These are phyloP conservation scores for Campylorhamphus procurvoides DNA, from an alignment of 2,113 vertebrate genomes.

Conservation along the genomic window DNA sequence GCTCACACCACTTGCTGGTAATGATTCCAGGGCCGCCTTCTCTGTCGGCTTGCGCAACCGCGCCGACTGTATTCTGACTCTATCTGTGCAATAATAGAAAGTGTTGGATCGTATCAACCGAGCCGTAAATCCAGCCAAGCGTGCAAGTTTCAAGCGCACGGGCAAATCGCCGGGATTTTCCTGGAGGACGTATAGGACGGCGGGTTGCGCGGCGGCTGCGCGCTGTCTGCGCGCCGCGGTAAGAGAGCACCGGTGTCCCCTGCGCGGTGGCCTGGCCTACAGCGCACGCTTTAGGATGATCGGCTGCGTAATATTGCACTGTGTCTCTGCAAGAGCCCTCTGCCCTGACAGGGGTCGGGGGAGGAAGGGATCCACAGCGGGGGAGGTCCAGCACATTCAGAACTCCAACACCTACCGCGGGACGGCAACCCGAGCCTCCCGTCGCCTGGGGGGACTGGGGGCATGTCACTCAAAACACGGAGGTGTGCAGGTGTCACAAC, in stretches of 20 bases:
- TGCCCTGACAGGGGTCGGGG: no score
- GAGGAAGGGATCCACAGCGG: neutral
- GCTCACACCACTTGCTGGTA: neutral
- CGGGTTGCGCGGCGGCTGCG: neutral
- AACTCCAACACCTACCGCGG: neutral
- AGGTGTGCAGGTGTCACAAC: neutral
- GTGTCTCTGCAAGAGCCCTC: neutral
- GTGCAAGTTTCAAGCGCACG: neutral
- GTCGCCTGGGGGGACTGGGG: neutral
- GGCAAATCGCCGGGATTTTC: neutral
- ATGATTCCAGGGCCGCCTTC: neutral
- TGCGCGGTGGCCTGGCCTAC: neutral
- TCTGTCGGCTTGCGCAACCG: neutral
- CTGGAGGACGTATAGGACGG: neutral
- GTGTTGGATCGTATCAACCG: neutral
- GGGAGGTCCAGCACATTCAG: neutral
- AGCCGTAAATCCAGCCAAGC: neutral
- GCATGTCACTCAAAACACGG: neutral
- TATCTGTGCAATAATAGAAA: neutral
- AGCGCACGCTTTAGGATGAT: neutral
- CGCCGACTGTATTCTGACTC: neutral
- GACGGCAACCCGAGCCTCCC: neutral
- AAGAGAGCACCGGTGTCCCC: rapidly evolving
- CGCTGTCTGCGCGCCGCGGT: neutral
- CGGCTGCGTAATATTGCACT: rapidly evolving